These are phyloP conservation scores for Lates calcarifer DNA, from an alignment of 2,113 vertebrate species.

Conservation along the genomic window DNA sequence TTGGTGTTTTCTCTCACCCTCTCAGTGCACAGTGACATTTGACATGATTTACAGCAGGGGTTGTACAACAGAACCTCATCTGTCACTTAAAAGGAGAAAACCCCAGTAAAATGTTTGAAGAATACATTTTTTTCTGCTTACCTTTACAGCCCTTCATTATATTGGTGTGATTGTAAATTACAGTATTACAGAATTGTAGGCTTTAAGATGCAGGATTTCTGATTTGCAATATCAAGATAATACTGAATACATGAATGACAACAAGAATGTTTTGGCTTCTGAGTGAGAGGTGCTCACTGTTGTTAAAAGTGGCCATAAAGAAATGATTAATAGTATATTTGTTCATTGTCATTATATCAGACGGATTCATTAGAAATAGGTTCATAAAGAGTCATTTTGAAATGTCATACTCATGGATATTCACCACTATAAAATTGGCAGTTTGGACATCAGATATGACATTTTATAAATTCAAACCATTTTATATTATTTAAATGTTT, in stretches of 20 bases:
- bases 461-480: background rate
- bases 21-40: constrained; percentile 10
- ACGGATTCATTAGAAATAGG: background rate
- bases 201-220: constrained; percentile 1
- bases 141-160: background rate
- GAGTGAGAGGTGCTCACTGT: background rate
- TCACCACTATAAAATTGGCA: no score
- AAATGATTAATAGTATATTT: background rate
- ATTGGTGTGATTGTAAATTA: constrained; percentile 3
- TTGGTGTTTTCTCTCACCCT: constrained; percentile 24
- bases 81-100: background rate
- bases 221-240: background rate
- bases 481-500: no score
- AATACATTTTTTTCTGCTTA: constrained; percentile 1
- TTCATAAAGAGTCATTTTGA: background rate
- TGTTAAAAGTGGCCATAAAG: background rate
- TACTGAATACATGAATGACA: background rate
- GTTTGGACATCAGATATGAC: background rate
- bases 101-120: background rate
- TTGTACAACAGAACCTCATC: background rate
- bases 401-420: background rate
- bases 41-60: constrained; percentile 13
- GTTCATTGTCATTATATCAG: background rate
- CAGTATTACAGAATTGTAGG: background rate
- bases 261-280: background rate